Evolutionary conservation across 2,797 vertebrate species (phyloP).

Genomic region (Carduelis carduelis): DNA sequence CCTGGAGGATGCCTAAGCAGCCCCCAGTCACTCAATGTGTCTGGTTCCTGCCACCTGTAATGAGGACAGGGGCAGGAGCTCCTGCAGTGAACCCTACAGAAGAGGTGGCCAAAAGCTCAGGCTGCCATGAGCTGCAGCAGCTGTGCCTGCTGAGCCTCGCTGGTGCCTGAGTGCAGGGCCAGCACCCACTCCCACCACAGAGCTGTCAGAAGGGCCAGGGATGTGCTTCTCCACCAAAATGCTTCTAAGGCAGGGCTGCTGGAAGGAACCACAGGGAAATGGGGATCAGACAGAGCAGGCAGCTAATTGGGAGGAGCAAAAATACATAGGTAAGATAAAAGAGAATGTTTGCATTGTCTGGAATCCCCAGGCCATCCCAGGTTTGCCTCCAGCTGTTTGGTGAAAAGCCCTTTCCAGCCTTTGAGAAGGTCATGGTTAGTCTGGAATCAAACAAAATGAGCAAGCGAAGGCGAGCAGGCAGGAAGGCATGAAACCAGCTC

Average conservation of each 20-base stretch:
- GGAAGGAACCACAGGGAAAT: slow-evolving; percentile 22
- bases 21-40: neutral
- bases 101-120: neutral
- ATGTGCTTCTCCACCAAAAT: neutral
- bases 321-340: slow-evolving; percentile 44
- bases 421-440: slow-evolving; percentile 49
- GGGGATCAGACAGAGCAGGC: slow-evolving; percentile 30
- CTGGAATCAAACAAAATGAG: slow-evolving; percentile 23
- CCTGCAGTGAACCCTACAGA: neutral
- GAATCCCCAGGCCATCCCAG: slow-evolving; percentile 20
- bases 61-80: neutral
- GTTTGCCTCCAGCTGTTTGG: slow-evolving; percentile 32
- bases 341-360: slow-evolving; percentile 40
- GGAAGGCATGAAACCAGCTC: slow-evolving; percentile 32
- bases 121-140: neutral
- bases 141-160: neutral
- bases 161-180: neutral
- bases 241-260: neutral
- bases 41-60: neutral
- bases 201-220: neutral
- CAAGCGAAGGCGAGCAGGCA: neutral
- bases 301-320: slow-evolving; percentile 38
- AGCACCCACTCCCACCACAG: neutral
- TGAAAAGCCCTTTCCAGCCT: slow-evolving; percentile 27
- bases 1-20: neutral